Percentiles rank a stretch among this genome's conserved stretches.
phyloP scores from a whole-genome alignment of 2,888 invertebrate species.

The Scaptomyza polygonia region DNA sequence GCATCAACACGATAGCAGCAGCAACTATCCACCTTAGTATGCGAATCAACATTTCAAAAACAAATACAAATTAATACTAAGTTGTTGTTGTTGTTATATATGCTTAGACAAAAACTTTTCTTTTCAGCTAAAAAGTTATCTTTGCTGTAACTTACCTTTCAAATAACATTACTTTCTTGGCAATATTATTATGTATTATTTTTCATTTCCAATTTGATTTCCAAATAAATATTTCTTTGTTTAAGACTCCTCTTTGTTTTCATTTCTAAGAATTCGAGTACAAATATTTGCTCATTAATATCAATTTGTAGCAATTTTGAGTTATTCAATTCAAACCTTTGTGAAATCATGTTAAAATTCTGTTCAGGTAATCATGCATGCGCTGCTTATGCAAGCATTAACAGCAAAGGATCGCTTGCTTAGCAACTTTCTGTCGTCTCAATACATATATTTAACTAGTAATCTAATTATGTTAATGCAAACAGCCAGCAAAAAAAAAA shows the following conservation, averaged over 20 bases:
- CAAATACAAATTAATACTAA: background rate
- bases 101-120: background rate
- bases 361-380: no score
- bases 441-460: background rate
- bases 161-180: background rate
- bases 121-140: background rate
- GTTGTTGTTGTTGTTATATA: background rate
- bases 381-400: background rate
- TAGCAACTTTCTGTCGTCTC: background rate
- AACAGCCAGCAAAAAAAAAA: background rate
- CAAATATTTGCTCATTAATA: background rate
- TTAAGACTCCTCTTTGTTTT: background rate
- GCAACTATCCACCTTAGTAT: background rate
- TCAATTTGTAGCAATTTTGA: no score
- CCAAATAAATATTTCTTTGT: no score
- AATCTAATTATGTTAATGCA: background rate
- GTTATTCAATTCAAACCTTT: no score
- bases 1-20: slow-evolving; percentile 40
- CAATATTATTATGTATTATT: no score
- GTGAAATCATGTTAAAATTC: no score
- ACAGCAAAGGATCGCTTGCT: background rate
- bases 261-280: background rate
- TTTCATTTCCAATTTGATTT: no score
- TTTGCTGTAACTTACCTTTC: background rate
- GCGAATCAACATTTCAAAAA: slow-evolving; percentile 1